Evolutionary conservation across 2,888 invertebrate genomes (phyloP), one percentile per base, ranked within the genome.

Genomic region (Maniola hyperantus): DNA sequence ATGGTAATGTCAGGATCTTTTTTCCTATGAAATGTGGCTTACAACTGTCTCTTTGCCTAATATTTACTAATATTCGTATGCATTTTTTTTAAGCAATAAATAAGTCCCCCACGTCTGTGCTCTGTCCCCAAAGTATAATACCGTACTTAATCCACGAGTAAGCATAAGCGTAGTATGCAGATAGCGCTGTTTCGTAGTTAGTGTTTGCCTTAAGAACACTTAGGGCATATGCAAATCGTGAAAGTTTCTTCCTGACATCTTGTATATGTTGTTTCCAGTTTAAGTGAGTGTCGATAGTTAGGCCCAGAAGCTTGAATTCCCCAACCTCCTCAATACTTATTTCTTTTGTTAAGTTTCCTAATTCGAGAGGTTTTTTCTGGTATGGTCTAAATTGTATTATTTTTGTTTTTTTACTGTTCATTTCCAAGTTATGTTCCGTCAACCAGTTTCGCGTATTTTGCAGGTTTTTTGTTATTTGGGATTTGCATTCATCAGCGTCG

Each of bases 161-260:
- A 4, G 54, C 54, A 11, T 54, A 54, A 0, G 34, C 54, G 7
- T 54, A 54, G 15, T 54, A 54, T 2, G 54, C 54, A 2, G 54
- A 34, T 1, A 54, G 15, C 8, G 34, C 54, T 4, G 54, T 54
- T 54, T n/a, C 34, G 15, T 36, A 54, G 10, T 54, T 54, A 1
- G 54, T 54, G 15, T 54, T 54, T n/a, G 34, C 54, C 6, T 54
- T 54, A 6, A 54, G 54, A 2, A 34, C 8, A 8, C 54, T 15
- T 8, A 54, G 34, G n/a, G 53, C 53, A 13, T 54, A 54, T 6
- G 13, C 33, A 54, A 54, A 54, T 2, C 53, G 53, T 2, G 53
- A 54, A 6, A 54, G 34, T 5, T 54, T 54, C 6, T 0, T n/a
- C 1, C 34, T 54, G 1, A 44, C 11, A 13, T 13, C 5, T 13